Evolutionary conservation across 1,140 invertebrate genomes (phyloP), one percentile per base, ranked within the genome.

Genomic region (Lepidurus apus): DNA sequence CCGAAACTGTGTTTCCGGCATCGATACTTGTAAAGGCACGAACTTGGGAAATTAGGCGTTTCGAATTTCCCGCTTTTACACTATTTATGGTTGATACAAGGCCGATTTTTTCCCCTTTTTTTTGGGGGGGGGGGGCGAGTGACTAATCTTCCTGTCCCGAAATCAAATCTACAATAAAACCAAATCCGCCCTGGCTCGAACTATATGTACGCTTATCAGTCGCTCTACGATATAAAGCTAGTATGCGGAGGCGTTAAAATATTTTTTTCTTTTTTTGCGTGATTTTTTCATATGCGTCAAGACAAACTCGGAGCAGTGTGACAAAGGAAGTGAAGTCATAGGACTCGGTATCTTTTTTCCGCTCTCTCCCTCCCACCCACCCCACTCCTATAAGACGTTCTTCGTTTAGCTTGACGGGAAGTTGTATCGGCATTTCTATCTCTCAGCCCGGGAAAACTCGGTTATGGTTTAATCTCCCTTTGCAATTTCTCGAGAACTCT

Each of bases 21-120:
- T 65, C 53, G 8, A 65, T 65, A 65, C 53, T 65, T 65, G 53
- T 13, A n/a, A 65, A 65, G 21, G 53, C 53, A 65, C 53, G 53
- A 65, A 65, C 53, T 65, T 4, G 53, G 21, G 53, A 65, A 65
- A 65, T 65, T 65, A 65, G 53, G 53, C 53, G 53, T 65, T 65
- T 65, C 13, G 53, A 65, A 65, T 65, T 65, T 65, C 6, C 53
- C 53, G 53, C 53, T 65, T 65, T n/a, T 65, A n/a, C 17, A 65
- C 10, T n/a, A 17, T 65, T 13, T n/a, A 13, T 17, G 53, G 21
- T 65, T 65, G 17, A n/a, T 65, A 4, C n/a, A 9, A 7, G 17
- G 53, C 6, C 5, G 21, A 13, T 13, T 21, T 65, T 65, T 65
- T 65, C 0, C 21, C 10, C 13, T 7, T 13, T 65, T 65, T 26